Percentiles rank a stretch among this genome's conserved stretches.
These are phyloP conservation scores for Bothrops jararaca DNA, from an alignment of 2,113 vertebrate genomes.

Conservation along the genomic window DNA sequence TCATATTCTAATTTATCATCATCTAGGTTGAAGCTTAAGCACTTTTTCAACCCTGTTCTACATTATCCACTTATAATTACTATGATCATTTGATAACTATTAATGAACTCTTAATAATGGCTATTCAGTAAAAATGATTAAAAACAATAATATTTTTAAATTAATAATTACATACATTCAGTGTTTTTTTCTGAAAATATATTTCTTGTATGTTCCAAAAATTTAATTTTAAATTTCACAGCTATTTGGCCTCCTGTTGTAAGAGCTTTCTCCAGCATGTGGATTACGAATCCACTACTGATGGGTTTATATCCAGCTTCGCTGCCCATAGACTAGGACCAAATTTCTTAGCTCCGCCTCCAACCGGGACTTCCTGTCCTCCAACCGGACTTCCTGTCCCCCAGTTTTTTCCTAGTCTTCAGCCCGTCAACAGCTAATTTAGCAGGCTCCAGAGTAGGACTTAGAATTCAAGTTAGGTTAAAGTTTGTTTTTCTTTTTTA, in stretches of 20 bases:
- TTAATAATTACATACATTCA: background rate
- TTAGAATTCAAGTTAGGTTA: no score
- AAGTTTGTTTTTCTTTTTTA: no score
- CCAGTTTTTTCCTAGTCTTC: no score
- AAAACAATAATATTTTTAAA: background rate
- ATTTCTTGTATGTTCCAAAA: background rate
- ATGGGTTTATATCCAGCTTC: no score
- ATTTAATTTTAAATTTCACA: background rate
- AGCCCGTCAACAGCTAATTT: no score
- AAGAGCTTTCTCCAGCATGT: no score
- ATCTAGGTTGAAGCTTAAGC: background rate
- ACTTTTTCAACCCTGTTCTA: background rate
- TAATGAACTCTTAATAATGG: background rate
- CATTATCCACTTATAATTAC: background rate
- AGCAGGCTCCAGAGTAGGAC: no score
- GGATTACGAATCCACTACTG: no score
- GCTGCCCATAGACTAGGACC: no score
- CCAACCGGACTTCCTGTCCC: no score
- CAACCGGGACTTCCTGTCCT: no score
- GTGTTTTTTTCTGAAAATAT: background rate
- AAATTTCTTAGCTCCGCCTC: no score
- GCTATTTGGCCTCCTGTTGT: background rate
- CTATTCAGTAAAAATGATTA: background rate
- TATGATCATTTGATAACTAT: background rate
- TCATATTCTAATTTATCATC: background rate